Conservation (phyloP, 2,113 vertebrate species). For the Cyanocitta stelleri region DNA sequence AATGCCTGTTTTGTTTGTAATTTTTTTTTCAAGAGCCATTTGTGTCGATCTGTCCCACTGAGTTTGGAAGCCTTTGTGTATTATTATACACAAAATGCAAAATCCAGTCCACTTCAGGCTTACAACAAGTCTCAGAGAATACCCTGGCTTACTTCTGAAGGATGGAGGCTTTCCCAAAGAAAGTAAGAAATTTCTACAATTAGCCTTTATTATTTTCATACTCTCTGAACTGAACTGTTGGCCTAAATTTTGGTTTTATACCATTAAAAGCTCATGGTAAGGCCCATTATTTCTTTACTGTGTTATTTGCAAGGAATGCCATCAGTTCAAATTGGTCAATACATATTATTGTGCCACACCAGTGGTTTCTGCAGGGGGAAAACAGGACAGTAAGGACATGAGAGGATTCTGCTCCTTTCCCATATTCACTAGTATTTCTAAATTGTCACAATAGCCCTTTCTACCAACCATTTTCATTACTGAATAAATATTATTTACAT, state of each 20-base stretch:
- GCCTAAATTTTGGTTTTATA: background rate
- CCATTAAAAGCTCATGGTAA: background rate
- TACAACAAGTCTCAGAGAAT: background rate
- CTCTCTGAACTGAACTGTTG: background rate
- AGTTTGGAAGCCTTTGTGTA: slow-evolving; percentile 11
- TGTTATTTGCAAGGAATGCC: background rate
- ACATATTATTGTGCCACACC: background rate
- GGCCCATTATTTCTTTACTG: background rate
- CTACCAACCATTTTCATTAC: background rate
- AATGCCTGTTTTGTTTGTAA: slow-evolving; percentile 24
- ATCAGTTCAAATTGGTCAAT: background rate
- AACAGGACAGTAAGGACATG: background rate
- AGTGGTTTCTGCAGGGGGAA: background rate
- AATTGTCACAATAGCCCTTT: background rate
- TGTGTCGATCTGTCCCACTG: background rate
- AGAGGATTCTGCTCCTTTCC: background rate
- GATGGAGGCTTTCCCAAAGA: background rate
- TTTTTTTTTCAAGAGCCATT: slow-evolving; percentile 20
- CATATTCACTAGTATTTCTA: background rate
- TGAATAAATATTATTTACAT: background rate
- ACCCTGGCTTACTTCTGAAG: background rate
- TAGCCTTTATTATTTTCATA: background rate
- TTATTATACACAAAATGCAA: background rate
- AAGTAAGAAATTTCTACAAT: background rate
- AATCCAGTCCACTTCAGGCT: background rate